Evolutionary conservation across 2,888 invertebrate species (phyloP), one percentile per base, ranked within the genome.

Genomic region (Phyllotreta cruciferae): DNA sequence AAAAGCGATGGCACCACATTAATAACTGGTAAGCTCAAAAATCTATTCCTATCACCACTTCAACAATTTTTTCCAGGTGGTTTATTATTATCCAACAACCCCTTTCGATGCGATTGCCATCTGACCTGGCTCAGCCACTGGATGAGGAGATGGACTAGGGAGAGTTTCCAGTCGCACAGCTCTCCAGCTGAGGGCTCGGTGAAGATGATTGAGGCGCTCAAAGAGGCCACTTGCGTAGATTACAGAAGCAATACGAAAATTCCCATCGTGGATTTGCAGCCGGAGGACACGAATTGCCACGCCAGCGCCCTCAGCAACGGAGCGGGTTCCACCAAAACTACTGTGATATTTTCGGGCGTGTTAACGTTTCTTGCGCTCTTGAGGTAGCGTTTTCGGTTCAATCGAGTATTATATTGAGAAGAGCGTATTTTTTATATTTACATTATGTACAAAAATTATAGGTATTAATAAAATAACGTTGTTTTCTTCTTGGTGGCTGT

Each of bases 61-160:
- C n/a, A 1, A 10, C 8, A n/a, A n/a, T 8, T 34, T 53, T 3
- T 66, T 66, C 8, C 41, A 65, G 64, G 67, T 9, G 67, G 67
- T 9, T 54, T 67, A 13, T 63, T 65, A 14, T 38, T 66, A 38
- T 58, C 66, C 4, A 62, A 58, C 57, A 95, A 96, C 81, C 93
- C 93, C 0, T 85, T 94, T 77, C 87, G 89, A 52, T 95, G 95
- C 76, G 93, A 94, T 75, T 96, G 95, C 77, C 92, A 93, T 67
- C 84, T 94, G 66, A 91, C 94, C 11, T 95, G 94, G 94, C 85
- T 94, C 62, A 94, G 94, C 1, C 89, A 92, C 66, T 96, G 95
- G 95, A 82, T 95, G 70, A 85, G 94, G 24, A 85, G 94, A 54
- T 95, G 95, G 94, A 85, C 94, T 57, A 85, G 94, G 41, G 95